These are phyloP conservation scores for Malurus alboscapulatus DNA, from an alignment of 2,113 vertebrate genomes.

Conservation along the genomic window DNA sequence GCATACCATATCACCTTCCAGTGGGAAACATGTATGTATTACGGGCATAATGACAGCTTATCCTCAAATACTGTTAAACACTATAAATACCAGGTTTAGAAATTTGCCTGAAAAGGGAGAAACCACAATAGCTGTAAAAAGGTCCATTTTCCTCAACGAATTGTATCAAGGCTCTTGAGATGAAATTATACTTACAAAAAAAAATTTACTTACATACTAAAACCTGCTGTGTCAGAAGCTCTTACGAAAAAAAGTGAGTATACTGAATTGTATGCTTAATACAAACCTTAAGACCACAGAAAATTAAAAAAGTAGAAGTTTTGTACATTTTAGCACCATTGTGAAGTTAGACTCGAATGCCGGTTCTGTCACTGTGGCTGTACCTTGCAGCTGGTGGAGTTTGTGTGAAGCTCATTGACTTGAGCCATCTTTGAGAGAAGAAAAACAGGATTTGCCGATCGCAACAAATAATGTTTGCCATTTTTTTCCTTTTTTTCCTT, in stretches of 20 bases:
- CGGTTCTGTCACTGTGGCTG: neutral
- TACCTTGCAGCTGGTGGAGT: neutral
- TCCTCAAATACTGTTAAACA: neutral
- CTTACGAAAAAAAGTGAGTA: slow-evolving; percentile 37
- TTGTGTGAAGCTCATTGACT: neutral
- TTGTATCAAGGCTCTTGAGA: neutral
- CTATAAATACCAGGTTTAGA: neutral
- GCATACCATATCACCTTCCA: slow-evolving; percentile 9
- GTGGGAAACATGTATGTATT: neutral
- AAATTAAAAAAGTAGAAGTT: slow-evolving; percentile 50
- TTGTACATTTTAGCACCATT: slow-evolving; percentile 71
- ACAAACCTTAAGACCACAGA: slow-evolving; percentile 45
- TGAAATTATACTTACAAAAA: neutral
- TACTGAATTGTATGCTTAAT: slow-evolving; percentile 33
- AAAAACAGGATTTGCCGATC: neutral
- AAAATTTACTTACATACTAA: neutral
- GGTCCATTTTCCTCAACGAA: neutral
- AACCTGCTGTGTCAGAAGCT: neutral
- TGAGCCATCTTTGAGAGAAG: slow-evolving; percentile 34
- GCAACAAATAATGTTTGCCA: neutral
- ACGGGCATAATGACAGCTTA: neutral
- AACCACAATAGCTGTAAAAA: slow-evolving; percentile 8
- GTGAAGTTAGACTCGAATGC: neutral
- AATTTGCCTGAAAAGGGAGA: neutral
- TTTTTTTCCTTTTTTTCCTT: neutral